Evolutionary conservation across 2,797 vertebrate species (phyloP), one percentile per base, ranked within the genome.

Genomic region (Lepus oiostolus): DNA sequence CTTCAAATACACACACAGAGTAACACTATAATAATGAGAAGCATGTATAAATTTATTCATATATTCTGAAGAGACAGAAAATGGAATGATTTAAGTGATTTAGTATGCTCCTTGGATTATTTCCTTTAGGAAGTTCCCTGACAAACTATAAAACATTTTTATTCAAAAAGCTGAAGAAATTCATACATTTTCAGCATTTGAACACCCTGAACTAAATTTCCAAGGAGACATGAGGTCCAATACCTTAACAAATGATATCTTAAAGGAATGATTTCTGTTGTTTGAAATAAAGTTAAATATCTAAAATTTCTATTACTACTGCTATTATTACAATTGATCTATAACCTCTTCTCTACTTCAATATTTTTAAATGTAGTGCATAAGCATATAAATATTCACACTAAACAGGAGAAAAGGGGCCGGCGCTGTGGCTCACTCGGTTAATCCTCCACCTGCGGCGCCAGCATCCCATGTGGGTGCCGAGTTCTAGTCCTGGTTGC

Each of bases 241-340:
- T 81, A 63, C 19, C 16, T 67, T 84, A 92, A 89, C 30, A 76
- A 85, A 96, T 81, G 24, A n/a, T 82, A 74, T 32, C 30, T 82
- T 92, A 82, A 71, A 79, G 30, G 47, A 90, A 70, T 67, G 24
- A 89, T 7, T 54, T 89, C 82, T 94, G 38, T 72, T 94, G 60
- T 88, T 88, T 85, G 26, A 84, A 86, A 84, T n/a, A 79, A 83
- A 90, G 26, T 85, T 92, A 95, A 87, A 35, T 52, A 95, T 38
- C 72, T 70, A 77, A 93, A 94, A 95, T 88, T 76, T 76, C 65
- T 70, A 79, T 79, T 72, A 62, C 38, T 67, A 67, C 62, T 89
- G 24, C 6, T 76, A 21, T 70, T 71, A 81, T 11, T 67, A 71
- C 24, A 93, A 65, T 4, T 87, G n/a, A 88, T 74, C n/a, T 35